Evolutionary conservation across 2,113 vertebrate genomes (phyloP).

Genomic region (Stictonetta naevosa): DNA sequence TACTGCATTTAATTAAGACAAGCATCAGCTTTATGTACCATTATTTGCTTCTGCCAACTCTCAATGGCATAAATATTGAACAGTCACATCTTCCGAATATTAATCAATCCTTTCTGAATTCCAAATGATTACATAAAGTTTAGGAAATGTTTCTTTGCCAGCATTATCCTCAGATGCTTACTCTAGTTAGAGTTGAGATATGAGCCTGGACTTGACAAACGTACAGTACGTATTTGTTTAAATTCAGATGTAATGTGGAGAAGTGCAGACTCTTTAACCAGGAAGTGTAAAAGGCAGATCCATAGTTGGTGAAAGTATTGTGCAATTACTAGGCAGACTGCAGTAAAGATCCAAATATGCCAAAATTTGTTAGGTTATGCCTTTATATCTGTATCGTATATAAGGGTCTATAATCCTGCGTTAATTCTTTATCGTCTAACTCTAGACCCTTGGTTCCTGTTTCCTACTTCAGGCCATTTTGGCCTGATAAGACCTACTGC

Average conservation of each 20-base stretch:
- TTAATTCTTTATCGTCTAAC: background rate
- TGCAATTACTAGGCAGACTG: background rate
- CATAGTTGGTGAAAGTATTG: background rate
- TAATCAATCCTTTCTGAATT: slow-evolving; percentile 86
- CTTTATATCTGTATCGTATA: background rate
- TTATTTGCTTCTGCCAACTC: slow-evolving; percentile 82
- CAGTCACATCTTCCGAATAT: slow-evolving; percentile 75
- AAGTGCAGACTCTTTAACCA: slow-evolving; percentile 4
- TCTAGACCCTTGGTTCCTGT: background rate
- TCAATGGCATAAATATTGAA: slow-evolving; percentile 87
- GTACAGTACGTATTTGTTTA: slow-evolving; percentile 67
- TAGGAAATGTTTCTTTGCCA: slow-evolving; percentile 82
- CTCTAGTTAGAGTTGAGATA: slow-evolving; percentile 69
- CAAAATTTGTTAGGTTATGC: background rate
- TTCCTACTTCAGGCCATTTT: background rate
- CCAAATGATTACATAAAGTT: slow-evolving; percentile 84
- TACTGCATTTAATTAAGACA: slow-evolving; percentile 88
- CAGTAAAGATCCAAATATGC: background rate
- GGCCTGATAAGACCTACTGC: background rate
- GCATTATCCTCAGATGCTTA: slow-evolving; percentile 31
- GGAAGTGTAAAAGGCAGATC: background rate
- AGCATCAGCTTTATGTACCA: slow-evolving; percentile 80
- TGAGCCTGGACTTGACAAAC: slow-evolving; percentile 70
- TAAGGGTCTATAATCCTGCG: background rate
- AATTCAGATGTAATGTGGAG: slow-evolving; percentile 76